Conservation (phyloP, 2,888 invertebrate species). For the Lasius platythorax region DNA sequence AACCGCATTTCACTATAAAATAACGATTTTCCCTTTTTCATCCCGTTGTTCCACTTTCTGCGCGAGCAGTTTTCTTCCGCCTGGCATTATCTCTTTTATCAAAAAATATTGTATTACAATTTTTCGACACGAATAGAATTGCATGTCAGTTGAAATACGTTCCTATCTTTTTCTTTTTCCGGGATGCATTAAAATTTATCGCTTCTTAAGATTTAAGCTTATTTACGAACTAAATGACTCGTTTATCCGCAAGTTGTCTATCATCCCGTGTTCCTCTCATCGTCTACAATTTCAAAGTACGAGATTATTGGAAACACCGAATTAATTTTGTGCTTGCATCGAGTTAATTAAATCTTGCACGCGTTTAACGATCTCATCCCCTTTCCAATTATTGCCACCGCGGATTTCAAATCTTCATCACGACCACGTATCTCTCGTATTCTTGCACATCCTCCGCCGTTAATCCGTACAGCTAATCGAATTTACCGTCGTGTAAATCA, state of each 20-base stretch:
- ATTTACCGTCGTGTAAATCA: slow-evolving; percentile 45
- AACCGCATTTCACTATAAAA: neutral
- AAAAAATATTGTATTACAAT: neutral
- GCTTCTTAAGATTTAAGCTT: neutral
- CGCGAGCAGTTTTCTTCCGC: neutral
- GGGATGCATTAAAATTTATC: neutral
- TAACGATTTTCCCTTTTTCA: slow-evolving; percentile 15
- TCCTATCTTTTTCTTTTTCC: neutral
- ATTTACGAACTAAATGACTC: neutral
- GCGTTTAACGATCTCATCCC: slow-evolving; percentile 25
- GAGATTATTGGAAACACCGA: slow-evolving; percentile 33
- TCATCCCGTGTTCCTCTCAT: neutral
- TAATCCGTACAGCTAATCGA: slow-evolving; percentile 43
- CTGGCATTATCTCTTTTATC: neutral
- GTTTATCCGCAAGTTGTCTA: neutral
- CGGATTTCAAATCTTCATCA: slow-evolving; percentile 29
- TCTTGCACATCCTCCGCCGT: slow-evolving; percentile 16
- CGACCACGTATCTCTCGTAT: slow-evolving; percentile 7
- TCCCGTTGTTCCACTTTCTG: neutral
- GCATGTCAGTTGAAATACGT: neutral
- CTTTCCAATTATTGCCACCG: slow-evolving; percentile 23
- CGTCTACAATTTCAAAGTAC: neutral
- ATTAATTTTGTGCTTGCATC: slow-evolving; percentile 28
- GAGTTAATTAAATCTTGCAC: slow-evolving; percentile 32
- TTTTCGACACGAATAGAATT: neutral